These are phyloP conservation scores for Alouatta palliata DNA, from an alignment of 2,113 vertebrate species.

Conservation along the genomic window DNA sequence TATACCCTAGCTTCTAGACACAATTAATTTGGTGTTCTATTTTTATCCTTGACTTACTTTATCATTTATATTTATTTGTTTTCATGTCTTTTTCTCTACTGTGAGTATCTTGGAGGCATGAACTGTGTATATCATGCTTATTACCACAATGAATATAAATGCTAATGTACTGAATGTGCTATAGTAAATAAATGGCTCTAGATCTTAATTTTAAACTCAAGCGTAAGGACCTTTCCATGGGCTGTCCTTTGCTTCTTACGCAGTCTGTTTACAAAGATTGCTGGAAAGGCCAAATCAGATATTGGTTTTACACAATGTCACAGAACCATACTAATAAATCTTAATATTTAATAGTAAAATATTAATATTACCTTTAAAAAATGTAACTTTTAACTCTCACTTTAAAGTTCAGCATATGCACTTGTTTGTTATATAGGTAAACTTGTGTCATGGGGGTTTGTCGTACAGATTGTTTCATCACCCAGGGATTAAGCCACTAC, in stretches of 20 bases:
- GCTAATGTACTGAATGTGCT: neutral
- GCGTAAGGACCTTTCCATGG: neutral
- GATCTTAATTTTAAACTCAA: slow-evolving; percentile 5
- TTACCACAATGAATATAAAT: neutral
- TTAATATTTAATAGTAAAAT: neutral
- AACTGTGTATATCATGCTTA: neutral
- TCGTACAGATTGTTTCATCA: too few species aligned
- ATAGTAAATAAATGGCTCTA: neutral
- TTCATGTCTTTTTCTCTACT: neutral
- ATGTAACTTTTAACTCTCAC: too few species aligned
- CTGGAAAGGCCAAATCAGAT: neutral
- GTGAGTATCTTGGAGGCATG: neutral
- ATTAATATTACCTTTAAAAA: neutral
- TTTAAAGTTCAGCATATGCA: too few species aligned
- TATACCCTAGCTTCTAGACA: neutral
- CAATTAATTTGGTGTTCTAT: neutral
- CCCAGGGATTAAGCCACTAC: too few species aligned
- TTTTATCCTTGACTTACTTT: neutral
- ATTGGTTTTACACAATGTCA: neutral
- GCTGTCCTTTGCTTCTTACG: neutral
- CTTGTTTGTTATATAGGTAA: too few species aligned
- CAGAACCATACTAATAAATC: neutral
- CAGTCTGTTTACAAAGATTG: neutral
- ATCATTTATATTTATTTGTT: neutral
- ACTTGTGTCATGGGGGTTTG: too few species aligned